Conservation (phyloP, 92 coral and sea anemone species). For the Scolanthus callimorphus region DNA sequence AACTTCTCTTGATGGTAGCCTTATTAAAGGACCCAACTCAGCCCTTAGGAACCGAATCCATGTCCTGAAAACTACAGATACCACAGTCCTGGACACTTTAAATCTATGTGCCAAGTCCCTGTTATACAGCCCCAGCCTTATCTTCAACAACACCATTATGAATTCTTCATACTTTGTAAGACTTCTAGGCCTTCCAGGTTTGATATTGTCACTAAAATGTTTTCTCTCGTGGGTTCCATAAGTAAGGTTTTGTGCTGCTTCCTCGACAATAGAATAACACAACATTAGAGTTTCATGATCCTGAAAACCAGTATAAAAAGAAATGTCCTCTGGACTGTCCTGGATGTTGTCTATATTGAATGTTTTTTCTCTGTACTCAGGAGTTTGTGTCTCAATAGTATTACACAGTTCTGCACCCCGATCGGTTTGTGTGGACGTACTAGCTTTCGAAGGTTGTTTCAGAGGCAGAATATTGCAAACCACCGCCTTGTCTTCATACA, state of each 20-base stretch:
- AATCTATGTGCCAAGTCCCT: constrained; percentile 54
- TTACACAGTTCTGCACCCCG: constrained; percentile 18
- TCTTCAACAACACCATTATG: constrained; percentile 43
- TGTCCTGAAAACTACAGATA: constrained; percentile 33
- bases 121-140: constrained; percentile 47
- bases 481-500: too few relatives aligned
- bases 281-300: constrained; percentile 28
- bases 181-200: constrained; percentile 36
- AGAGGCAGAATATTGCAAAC: too few relatives aligned
- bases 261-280: constrained; percentile 28
- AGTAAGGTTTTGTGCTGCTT: constrained; percentile 29
- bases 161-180: constrained; percentile 40
- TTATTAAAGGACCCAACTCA: constrained; percentile 32
- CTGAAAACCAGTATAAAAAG: constrained; percentile 26
- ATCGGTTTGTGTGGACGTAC: too few relatives aligned
- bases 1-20: constrained; percentile 50
- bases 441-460: too few relatives aligned
- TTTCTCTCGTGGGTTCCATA: constrained; percentile 35
- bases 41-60: constrained; percentile 44
- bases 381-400: constrained; percentile 17
- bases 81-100: constrained; percentile 26
- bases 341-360: constrained; percentile 31
- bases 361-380: constrained; percentile 16
- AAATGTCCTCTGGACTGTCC: constrained; percentile 30
- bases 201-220: too few relatives aligned